Evolutionary conservation across 1,140 invertebrate genomes (phyloP), one percentile per base, ranked within the genome.

Genomic region (Cydia pomonella): DNA sequence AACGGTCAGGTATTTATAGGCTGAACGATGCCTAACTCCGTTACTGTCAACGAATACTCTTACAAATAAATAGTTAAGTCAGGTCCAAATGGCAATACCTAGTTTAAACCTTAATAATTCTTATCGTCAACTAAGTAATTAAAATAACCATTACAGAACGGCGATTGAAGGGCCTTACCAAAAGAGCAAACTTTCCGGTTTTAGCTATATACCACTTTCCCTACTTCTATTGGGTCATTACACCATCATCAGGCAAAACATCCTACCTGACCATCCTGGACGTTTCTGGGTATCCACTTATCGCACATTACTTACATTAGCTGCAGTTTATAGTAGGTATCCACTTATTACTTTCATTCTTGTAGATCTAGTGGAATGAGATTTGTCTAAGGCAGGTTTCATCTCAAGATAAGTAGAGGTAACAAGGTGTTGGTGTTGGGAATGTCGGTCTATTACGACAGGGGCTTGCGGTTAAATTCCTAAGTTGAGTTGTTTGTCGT

Each of bases 321-420:
- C 16, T 47, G 12, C 44, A 53, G 18, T 53, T 59, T 23, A 59
- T 23, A 59, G 50, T 13, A 59, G 21, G 18, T 59, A 23, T 21
- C 21, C 21, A 59, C 53, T 59, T 23, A 59, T 59, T 10, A 9
- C 53, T 59, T 59, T 21, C n/a, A 53, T 59, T 9, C 9, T 6
- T 7, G 21, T n/a, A 18, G 6, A 53, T 23, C 21, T 18, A 21
- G 53, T 59, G 21, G 21, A 59, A 21, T 59, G 53, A 7, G 50
- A 53, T 53, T 59, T 59, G 12, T 23, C 21, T 18, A 2, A 50
- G 21, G 7, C 53, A 59, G 23, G 53, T 59, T 59, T 23, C 53
- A 59, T 59, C 47, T 50, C n/a, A n/a, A 59, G 53, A 59, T 59
- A 59, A 21, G 53, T 44, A 44, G 41, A 44, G 41, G 12, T 50